These are phyloP conservation scores for Triplophysa dalaica DNA, from an alignment of 2,113 vertebrate genomes.

Conservation along the genomic window DNA sequence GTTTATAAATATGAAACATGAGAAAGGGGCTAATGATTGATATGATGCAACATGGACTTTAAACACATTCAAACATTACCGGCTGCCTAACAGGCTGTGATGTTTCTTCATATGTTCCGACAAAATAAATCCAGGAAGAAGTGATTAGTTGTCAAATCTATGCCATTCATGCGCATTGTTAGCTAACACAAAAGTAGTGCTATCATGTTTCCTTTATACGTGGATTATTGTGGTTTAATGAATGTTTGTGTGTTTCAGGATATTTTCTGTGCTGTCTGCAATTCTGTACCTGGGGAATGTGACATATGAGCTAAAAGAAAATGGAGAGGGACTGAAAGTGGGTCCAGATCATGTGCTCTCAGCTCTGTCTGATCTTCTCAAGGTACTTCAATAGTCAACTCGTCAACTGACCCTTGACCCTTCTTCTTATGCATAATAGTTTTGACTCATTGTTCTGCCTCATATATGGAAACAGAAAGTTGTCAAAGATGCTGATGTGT, in stretches of 20 bases:
- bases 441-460: background rate
- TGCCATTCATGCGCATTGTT: too few species aligned
- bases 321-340: slow-evolving; percentile 80
- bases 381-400: slow-evolving; percentile 55
- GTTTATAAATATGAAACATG: too few species aligned
- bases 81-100: background rate
- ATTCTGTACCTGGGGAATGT: slow-evolving; percentile 93
- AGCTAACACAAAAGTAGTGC: too few species aligned
- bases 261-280: slow-evolving; percentile 91
- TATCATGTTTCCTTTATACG: too few species aligned
- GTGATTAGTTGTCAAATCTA: too few species aligned
- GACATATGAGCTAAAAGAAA: slow-evolving; percentile 77
- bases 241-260: slow-evolving; percentile 67
- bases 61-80: background rate
- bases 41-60: background rate
- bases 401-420: background rate
- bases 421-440: background rate
- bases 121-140: too few species aligned
- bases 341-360: slow-evolving; percentile 85
- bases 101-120: too few species aligned
- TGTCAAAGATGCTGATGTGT: too few species aligned
- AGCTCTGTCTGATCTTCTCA: slow-evolving; percentile 85
- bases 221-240: background rate
- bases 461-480: background rate
- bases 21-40: too few species aligned